A percentile compares a stretch with the other conserved stretches of the same genome.
These are phyloP conservation scores for Tetraneura akinire DNA, from an alignment of 1,140 invertebrate genomes.

Conservation along the genomic window DNA sequence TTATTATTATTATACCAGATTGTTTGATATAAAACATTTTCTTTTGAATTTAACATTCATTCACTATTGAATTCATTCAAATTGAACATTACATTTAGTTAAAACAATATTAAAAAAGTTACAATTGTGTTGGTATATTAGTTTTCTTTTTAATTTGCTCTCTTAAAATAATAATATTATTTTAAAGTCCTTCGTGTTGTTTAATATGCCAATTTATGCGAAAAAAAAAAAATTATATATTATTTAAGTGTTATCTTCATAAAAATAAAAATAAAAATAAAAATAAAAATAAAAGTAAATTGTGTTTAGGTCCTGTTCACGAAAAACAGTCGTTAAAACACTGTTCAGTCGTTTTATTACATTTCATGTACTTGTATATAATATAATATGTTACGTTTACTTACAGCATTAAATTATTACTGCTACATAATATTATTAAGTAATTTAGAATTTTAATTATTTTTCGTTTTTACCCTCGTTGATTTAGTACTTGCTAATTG, in stretches of 20 bases:
- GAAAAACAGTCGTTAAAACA: not conserved
- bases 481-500: not conserved
- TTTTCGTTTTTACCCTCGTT: not conserved
- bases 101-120: too few species aligned
- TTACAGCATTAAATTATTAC: not conserved
- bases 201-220: too few species aligned
- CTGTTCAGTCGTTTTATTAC: not conserved
- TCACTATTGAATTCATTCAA: not conserved
- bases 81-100: not conserved
- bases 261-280: too few species aligned
- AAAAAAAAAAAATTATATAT: too few species aligned
- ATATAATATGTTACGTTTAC: not conserved
- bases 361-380: not conserved
- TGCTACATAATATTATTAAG: not conserved
- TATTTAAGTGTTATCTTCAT: too few species aligned
- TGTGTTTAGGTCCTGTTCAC: not conserved
- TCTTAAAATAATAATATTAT: too few species aligned
- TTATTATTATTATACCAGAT: not conserved
- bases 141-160: too few species aligned
- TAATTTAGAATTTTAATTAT: conserved; percentile 7
- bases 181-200: too few species aligned
- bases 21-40: not conserved
- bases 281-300: too few species aligned
- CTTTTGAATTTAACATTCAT: conserved; percentile 8
- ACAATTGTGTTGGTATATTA: too few species aligned